These are phyloP conservation scores for Pygocentrus nattereri DNA, from an alignment of 2,797 vertebrate genomes.

Conservation along the genomic window DNA sequence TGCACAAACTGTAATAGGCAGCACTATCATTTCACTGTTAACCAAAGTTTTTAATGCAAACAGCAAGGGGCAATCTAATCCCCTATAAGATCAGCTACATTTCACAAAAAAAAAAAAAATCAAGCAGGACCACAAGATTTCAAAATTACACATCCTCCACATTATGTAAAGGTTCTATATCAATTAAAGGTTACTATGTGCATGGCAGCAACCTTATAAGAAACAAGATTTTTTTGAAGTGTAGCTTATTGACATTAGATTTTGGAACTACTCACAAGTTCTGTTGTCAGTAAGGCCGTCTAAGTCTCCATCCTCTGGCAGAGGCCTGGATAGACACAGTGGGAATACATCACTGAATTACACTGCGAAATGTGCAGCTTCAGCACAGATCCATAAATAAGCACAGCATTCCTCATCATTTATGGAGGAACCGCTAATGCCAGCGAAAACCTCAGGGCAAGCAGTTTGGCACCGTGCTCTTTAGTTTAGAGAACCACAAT, in stretches of 20 bases:
- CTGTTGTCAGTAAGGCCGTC: constrained; percentile 76
- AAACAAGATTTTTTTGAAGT: neutral
- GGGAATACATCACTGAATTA: neutral
- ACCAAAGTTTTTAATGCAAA: no score
- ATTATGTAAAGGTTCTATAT: no score
- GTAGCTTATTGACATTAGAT: neutral
- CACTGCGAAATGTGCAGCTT: neutral
- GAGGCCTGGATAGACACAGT: constrained; percentile 71
- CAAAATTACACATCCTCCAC: no score
- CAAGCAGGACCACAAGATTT: no score
- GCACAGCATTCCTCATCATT: neutral
- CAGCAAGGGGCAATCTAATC: no score
- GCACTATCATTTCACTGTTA: no score
- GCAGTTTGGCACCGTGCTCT: neutral
- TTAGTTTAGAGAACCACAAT: neutral
- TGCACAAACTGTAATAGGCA: no score
- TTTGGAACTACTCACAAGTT: constrained; percentile 75
- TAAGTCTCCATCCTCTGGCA: constrained; percentile 82
- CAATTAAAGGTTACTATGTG: no score
- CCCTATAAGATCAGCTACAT: no score
- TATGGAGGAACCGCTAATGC: neutral
- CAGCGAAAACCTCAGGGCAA: neutral
- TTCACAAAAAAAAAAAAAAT: no score
- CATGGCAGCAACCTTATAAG: no score
- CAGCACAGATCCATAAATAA: neutral